Evolutionary conservation across 2,888 invertebrate genomes (phyloP).

Genomic region (Melanostoma scalare): DNA sequence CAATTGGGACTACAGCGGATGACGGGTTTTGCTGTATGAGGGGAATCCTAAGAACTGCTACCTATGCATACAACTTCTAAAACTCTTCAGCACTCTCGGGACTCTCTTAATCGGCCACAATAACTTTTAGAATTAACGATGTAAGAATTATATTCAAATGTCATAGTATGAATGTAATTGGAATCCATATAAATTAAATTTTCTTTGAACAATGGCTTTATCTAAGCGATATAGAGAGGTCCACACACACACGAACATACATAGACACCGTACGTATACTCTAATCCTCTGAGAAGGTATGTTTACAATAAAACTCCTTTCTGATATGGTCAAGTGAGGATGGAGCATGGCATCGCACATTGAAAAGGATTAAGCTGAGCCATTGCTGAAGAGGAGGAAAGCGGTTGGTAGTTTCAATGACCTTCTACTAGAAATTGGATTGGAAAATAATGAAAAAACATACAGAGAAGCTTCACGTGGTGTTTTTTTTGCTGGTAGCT

Average conservation of each 20-base stretch:
- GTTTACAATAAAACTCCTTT: slow-evolving; percentile 46
- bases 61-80: background rate
- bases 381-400: slow-evolving; percentile 27
- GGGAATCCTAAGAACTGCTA: slow-evolving; percentile 59
- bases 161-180: slow-evolving; percentile 45
- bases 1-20: background rate
- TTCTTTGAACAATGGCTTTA: slow-evolving; percentile 57
- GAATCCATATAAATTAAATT: slow-evolving; percentile 67
- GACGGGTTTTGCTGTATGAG: background rate
- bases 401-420: slow-evolving; percentile 47
- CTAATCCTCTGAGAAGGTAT: slow-evolving; percentile 53
- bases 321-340: slow-evolving; percentile 60
- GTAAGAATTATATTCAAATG: slow-evolving; percentile 45
- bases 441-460: background rate
- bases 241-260: background rate
- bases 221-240: slow-evolving; percentile 30
- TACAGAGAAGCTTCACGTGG: background rate
- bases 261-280: background rate
- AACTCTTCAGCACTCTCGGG: background rate
- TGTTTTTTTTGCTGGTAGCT: background rate
- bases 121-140: slow-evolving; percentile 6
- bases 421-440: slow-evolving; percentile 32
- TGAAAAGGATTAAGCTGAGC: slow-evolving; percentile 51
- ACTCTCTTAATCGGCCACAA: slow-evolving; percentile 9
- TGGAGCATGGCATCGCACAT: slow-evolving; percentile 13